phyloP scores from a whole-genome alignment of 2,888 invertebrate genomes.

The Ellobium chinense region DNA sequence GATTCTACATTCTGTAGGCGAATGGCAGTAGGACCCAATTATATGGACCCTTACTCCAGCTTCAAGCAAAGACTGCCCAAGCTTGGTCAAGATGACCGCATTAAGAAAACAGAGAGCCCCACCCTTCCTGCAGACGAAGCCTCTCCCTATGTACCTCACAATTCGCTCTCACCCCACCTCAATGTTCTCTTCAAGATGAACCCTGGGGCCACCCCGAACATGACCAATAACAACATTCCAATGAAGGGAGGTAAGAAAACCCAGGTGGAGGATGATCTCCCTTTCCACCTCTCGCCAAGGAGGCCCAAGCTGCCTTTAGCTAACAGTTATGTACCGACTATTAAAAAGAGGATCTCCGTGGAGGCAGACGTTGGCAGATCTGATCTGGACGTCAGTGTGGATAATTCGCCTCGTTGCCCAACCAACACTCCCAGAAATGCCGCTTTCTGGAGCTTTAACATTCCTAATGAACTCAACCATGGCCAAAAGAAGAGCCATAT shows the following conservation, averaged over 20 bases:
- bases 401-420: constrained; percentile 2
- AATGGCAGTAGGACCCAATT: constrained; percentile 18
- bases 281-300: constrained; percentile 12
- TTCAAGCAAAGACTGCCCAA: constrained; percentile 14
- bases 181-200: constrained; percentile 39
- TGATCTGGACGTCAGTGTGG: not conserved
- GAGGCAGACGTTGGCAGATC: not conserved
- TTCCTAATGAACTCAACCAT: constrained; percentile 10
- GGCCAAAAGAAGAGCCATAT: constrained; percentile 2
- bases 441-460: constrained; percentile 34
- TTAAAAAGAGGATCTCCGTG: not conserved
- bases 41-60: constrained; percentile 5
- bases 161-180: not conserved
- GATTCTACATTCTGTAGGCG: not conserved
- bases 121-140: not conserved
- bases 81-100: constrained; percentile 4
- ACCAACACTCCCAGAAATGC: constrained; percentile 9
- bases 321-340: not conserved
- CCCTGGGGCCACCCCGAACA: not conserved
- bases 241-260: not conserved
- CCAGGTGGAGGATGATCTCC: not conserved
- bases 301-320: not conserved
- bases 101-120: not conserved
- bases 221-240: not conserved
- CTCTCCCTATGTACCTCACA: constrained; percentile 2